A percentile compares a stretch with the other conserved stretches of the same genome.
These are phyloP conservation scores for Phocoena phocoena DNA, from an alignment of 2,113 vertebrate species.

Conservation along the genomic window DNA sequence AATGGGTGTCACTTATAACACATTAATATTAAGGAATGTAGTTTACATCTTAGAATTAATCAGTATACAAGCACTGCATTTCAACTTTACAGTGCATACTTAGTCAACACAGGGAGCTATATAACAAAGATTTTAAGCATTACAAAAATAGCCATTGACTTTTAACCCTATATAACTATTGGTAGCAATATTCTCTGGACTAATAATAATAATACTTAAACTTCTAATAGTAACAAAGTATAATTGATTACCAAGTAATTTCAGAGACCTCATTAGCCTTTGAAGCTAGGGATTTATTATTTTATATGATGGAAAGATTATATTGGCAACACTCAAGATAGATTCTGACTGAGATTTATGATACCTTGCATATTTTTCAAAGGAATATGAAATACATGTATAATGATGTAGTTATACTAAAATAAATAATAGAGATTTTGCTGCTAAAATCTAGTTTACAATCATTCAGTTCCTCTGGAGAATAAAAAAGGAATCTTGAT, in stretches of 20 bases:
- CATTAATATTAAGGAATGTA: slow-evolving; percentile 73
- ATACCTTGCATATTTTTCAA: slow-evolving; percentile 59
- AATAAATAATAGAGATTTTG: slow-evolving; percentile 45
- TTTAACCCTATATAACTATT: slow-evolving; percentile 35
- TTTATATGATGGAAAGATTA: slow-evolving; percentile 53
- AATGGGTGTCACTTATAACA: slow-evolving; percentile 71
- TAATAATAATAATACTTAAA: background rate
- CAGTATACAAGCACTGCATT: slow-evolving; percentile 7
- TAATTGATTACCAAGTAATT: slow-evolving; percentile 22
- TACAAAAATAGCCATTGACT: slow-evolving; percentile 38
- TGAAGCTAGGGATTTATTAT: slow-evolving; percentile 1
- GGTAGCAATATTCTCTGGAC: background rate
- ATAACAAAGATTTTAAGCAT: background rate
- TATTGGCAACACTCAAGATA: slow-evolving; percentile 39
- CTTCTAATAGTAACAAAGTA: background rate
- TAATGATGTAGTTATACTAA: slow-evolving; percentile 19
- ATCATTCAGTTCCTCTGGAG: slow-evolving; percentile 55
- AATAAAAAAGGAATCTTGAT: slow-evolving; percentile 68
- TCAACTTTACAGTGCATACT: background rate
- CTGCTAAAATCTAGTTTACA: slow-evolving; percentile 47
- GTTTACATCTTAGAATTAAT: slow-evolving; percentile 61
- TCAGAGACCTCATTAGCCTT: background rate
- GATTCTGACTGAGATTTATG: slow-evolving; percentile 63
- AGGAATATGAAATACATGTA: background rate
- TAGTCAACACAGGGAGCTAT: background rate